A percentile compares a stretch with the other conserved stretches of the same genome.
Conservation (phyloP, 2,888 invertebrate genomes). For the Hirudinaria manillensis region DNA sequence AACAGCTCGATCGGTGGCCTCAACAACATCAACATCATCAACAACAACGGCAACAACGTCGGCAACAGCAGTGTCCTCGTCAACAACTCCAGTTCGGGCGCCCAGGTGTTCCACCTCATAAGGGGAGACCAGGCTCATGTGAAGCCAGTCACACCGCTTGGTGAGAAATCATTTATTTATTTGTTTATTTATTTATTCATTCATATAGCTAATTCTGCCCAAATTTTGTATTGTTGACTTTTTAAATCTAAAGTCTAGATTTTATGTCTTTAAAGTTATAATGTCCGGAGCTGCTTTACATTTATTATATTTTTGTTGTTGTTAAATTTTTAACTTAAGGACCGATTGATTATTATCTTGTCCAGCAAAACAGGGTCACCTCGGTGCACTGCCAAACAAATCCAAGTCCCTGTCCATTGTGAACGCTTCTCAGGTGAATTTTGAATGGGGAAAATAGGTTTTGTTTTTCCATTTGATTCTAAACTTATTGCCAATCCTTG, state of each 20-base stretch:
- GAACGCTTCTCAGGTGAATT: conserved; percentile 19
- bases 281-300: no score
- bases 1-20: neutral
- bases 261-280: no score
- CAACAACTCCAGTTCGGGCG: conserved; percentile 12
- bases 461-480: no score
- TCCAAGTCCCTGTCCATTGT: conserved; percentile 24
- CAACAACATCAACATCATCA: conserved; percentile 4
- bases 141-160: neutral
- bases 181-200: no score
- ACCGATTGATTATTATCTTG: neutral
- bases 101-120: neutral
- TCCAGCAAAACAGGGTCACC: neutral
- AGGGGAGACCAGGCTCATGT: conserved; percentile 4
- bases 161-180: no score
- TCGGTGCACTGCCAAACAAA: conserved; percentile 8
- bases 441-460: neutral
- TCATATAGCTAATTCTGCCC: no score
- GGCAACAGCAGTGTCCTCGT: conserved; percentile 2
- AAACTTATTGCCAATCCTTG: no score
- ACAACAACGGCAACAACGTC: conserved; percentile 12
- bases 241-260: no score
- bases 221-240: no score
- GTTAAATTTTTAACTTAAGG: no score
- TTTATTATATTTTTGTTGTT: no score